A percentile compares a stretch with the other conserved stretches of the same genome.
Conservation (phyloP, 2,888 invertebrate genomes). For the Harmothoe impar region DNA sequence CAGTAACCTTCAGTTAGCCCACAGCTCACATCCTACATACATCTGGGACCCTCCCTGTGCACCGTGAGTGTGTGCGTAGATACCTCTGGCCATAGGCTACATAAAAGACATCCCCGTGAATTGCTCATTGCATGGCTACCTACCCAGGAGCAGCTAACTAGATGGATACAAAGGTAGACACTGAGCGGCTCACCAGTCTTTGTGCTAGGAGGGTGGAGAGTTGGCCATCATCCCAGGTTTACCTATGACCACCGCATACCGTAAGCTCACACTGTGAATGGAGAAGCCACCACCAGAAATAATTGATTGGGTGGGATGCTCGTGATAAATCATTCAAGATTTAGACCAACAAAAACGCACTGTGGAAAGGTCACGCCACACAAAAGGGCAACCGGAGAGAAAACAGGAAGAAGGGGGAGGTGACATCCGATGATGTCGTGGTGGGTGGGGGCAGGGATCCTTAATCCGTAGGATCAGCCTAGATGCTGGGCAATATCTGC, state of each 20-base stretch:
- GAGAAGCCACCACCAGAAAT: not conserved
- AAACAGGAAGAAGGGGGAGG: not conserved
- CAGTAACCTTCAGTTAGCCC: too few species aligned
- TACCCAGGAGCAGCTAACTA: not conserved
- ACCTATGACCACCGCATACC: not conserved
- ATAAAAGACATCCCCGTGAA: too few species aligned
- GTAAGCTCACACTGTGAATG: not conserved
- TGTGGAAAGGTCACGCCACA: not conserved
- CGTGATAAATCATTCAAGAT: conserved; percentile 1
- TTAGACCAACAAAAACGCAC: not conserved
- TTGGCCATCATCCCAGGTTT: not conserved
- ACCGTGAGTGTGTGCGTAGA: too few species aligned
- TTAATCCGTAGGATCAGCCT: too few species aligned
- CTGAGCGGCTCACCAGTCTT: not conserved
- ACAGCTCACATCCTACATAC: too few species aligned
- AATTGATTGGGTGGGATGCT: not conserved
- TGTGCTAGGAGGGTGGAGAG: not conserved
- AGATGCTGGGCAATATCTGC: too few species aligned
- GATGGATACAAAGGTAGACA: too few species aligned
- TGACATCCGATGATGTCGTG: too few species aligned
- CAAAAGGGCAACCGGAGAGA: not conserved
- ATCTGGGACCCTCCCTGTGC: too few species aligned
- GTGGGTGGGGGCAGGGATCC: too few species aligned
- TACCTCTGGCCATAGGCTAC: too few species aligned
- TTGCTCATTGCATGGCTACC: too few species aligned